Evolutionary conservation across 2,888 invertebrate species (phyloP), one percentile per base, ranked within the genome.

Genomic region (Melitaea athalia): DNA sequence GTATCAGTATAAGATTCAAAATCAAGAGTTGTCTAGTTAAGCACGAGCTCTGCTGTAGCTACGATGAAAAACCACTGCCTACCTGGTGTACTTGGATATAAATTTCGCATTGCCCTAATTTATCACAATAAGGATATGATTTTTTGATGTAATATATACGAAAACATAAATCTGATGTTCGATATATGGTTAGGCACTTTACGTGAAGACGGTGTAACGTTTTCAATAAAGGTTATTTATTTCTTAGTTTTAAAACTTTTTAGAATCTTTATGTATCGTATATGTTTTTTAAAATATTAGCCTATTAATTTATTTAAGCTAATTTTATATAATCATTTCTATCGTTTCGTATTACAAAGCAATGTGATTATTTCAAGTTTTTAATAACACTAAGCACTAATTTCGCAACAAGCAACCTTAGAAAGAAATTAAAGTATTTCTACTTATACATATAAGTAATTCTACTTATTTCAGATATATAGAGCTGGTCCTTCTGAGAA

Each of bases 21-120:
- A 57, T 67, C 14, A 38, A 31, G 12, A 14, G 10, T 11, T 15
- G 24, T 24, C 53, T 53, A 64, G 12, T 50, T 24, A 53, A 49
- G 45, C 12, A 15, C 24, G 47, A 31, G 14, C 33, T 47, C 14
- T 47, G 11, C 15, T 33, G 59, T 55, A 63, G n/a, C 66, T 67
- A 64, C 57, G 63, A 72, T 63, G 71, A 72, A 72, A 72, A 72
- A 72, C 67, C 69, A 69, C 67, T 59, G 52, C 53, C 63, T 67
- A 67, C 67, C 67, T 72, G 57, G 33, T 57, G 72, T 64, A 72
- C 63, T 67, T 67, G 63, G 69, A 68, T 68, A 72, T 65, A 71
- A 69, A 71, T 71, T 69, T 64, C 67, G 57, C 68, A 63, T 69
- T 59, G 67, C 55, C 67, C 53, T 71, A 69, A 69, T 72, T 72